Percentiles rank a stretch among this genome's conserved stretches.
These are phyloP conservation scores for Donacobius atricapilla DNA, from an alignment of 2,113 vertebrate species.

Conservation along the genomic window DNA sequence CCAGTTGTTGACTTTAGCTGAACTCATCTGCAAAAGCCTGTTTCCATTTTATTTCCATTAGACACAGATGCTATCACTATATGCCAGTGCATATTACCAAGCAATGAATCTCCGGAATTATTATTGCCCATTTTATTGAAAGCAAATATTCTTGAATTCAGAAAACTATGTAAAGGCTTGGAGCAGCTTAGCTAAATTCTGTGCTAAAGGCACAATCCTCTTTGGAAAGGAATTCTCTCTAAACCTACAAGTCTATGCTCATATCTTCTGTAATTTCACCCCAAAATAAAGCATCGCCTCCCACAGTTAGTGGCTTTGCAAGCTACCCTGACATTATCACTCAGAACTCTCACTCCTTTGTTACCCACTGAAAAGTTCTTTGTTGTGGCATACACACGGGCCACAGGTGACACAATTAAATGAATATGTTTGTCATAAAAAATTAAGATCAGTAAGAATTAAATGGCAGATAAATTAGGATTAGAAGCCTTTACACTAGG, in stretches of 20 bases:
- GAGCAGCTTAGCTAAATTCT: not conserved
- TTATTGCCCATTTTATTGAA: not conserved
- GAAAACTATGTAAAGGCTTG: not conserved
- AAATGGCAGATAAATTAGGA: slow-evolving; percentile 66
- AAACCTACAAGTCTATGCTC: not conserved
- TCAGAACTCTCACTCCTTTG: slow-evolving; percentile 27
- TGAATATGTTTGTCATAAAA: slow-evolving; percentile 66
- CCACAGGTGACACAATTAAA: slow-evolving; percentile 69
- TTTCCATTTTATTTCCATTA: not conserved
- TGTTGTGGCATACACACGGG: slow-evolving; percentile 45
- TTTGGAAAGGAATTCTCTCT: not conserved
- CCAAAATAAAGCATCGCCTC: not conserved
- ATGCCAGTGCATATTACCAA: not conserved
- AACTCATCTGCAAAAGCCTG: not conserved
- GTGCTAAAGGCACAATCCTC: not conserved
- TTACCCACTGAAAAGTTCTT: slow-evolving; percentile 46
- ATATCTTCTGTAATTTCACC: not conserved
- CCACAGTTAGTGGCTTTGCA: slow-evolving; percentile 17
- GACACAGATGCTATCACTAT: slow-evolving; percentile 17
- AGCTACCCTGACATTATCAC: slow-evolving; percentile 33
- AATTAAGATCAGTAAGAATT: slow-evolving; percentile 64
- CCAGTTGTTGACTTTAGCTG: slow-evolving; percentile 4
- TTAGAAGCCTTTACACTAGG: slow-evolving; percentile 24
- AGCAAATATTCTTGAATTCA: not conserved
- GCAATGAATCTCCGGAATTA: slow-evolving; percentile 37